Evolutionary conservation across 2,113 vertebrate genomes (phyloP).

Genomic region (Scophthalmus maximus): DNA sequence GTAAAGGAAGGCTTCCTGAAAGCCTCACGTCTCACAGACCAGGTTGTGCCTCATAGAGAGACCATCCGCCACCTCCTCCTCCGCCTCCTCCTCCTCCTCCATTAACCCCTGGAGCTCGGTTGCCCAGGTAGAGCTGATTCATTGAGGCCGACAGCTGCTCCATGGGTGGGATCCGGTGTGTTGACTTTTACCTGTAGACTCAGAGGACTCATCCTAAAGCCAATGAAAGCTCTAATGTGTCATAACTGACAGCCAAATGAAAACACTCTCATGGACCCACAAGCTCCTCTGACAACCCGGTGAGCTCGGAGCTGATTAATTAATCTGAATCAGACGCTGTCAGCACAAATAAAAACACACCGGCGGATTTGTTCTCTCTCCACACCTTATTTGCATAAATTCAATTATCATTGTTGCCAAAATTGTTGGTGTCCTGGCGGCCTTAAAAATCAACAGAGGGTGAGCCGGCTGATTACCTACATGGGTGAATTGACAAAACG

Average conservation of each 20-base stretch:
- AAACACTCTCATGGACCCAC: conserved; percentile 69
- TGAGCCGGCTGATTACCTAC: conserved; percentile 70
- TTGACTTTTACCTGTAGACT: conserved; percentile 79
- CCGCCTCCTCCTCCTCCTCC: conserved; percentile 53
- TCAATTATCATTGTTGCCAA: conserved; percentile 35
- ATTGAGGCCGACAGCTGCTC: conserved; percentile 72
- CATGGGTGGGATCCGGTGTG: conserved; percentile 78
- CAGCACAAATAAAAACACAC: conserved; percentile 19
- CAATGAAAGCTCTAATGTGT: conserved; percentile 77
- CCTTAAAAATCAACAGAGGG: conserved; percentile 42
- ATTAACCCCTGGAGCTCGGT: conserved; percentile 63
- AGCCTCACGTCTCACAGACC: conserved; percentile 71
- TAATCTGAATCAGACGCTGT: conserved; percentile 19
- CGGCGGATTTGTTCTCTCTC: not conserved
- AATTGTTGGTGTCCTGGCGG: conserved; percentile 39
- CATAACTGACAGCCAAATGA: conserved; percentile 76
- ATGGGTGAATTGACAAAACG: conserved; percentile 73
- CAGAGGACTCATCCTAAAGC: conserved; percentile 72
- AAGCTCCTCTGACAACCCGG: conserved; percentile 52
- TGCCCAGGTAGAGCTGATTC: conserved; percentile 67
- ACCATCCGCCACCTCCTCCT: conserved; percentile 46
- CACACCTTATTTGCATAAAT: conserved; percentile 11
- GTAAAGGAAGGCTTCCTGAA: conserved; percentile 80
- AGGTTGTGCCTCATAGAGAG: too few relatives aligned
- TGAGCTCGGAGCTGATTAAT: conserved; percentile 49